These are phyloP conservation scores for Anoplolepis gracilipes DNA, from an alignment of 1,140 invertebrate genomes.

Conservation along the genomic window DNA sequence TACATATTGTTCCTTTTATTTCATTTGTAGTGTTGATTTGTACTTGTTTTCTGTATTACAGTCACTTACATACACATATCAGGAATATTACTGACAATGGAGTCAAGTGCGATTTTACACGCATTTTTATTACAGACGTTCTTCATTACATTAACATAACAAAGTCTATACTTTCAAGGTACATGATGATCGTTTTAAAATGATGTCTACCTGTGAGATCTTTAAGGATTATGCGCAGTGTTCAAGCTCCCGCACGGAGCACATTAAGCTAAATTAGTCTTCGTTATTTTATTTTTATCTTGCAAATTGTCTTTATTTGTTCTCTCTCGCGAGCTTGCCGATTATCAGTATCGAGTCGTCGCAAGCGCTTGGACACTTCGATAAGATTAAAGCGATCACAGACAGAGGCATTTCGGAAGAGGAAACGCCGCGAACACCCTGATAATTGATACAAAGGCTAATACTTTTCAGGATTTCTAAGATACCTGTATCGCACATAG, in stretches of 20 bases:
- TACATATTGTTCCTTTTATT: neutral
- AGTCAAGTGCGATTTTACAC: conserved; percentile 71
- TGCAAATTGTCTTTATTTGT: conserved; percentile 64
- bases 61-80: neutral
- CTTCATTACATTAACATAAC: conserved; percentile 85
- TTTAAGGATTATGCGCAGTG: conserved; percentile 81
- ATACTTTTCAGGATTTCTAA: conserved; percentile 75
- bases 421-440: conserved; percentile 71
- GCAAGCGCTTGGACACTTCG: conserved; percentile 79
- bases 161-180: conserved; percentile 86
- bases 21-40: neutral
- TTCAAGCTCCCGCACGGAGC: conserved; percentile 79
- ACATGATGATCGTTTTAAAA: conserved; percentile 84
- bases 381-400: conserved; percentile 82
- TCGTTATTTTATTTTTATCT: conserved; percentile 60
- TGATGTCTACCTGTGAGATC: conserved; percentile 84
- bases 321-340: conserved; percentile 34
- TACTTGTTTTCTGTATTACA: neutral
- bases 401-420: conserved; percentile 77
- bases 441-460: conserved; percentile 70
- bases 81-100: conserved; percentile 61
- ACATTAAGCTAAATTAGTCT: conserved; percentile 70
- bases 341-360: conserved; percentile 47
- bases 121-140: conserved; percentile 84
- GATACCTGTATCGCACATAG: conserved; percentile 64